Conservation (phyloP, 92 coral and sea anemone species). For the Blastomussa wellsi region DNA sequence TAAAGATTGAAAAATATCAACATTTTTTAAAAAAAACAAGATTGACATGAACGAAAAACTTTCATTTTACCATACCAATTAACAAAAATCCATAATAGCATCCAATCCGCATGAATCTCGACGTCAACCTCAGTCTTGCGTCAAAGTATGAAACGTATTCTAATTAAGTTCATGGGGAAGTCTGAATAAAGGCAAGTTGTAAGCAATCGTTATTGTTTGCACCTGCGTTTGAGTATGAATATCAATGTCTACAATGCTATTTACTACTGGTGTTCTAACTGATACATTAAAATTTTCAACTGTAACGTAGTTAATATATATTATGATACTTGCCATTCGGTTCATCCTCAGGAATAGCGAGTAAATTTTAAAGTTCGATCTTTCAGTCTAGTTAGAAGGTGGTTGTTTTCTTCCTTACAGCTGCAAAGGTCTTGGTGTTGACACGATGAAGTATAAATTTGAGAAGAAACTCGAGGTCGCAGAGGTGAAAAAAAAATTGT, state of each 20-base stretch:
- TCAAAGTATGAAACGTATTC: background rate
- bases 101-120: background rate
- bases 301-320: background rate
- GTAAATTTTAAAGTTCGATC: background rate
- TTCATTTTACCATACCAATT: background rate
- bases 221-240: background rate
- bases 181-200: background rate
- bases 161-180: background rate
- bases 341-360: background rate
- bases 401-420: background rate
- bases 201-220: background rate
- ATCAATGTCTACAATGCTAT: background rate
- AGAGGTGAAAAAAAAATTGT: background rate
- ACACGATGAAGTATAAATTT: background rate
- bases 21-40: background rate
- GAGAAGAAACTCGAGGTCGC: background rate
- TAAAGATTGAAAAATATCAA: background rate
- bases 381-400: constrained; percentile 3
- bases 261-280: background rate
- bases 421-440: background rate
- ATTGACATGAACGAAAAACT: background rate
- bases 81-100: background rate
- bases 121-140: background rate
- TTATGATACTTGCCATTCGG: constrained; percentile 21
- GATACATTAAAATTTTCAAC: background rate